Evolutionary conservation across 1,140 invertebrate genomes (phyloP).

Genomic region (Calosoma granatense): DNA sequence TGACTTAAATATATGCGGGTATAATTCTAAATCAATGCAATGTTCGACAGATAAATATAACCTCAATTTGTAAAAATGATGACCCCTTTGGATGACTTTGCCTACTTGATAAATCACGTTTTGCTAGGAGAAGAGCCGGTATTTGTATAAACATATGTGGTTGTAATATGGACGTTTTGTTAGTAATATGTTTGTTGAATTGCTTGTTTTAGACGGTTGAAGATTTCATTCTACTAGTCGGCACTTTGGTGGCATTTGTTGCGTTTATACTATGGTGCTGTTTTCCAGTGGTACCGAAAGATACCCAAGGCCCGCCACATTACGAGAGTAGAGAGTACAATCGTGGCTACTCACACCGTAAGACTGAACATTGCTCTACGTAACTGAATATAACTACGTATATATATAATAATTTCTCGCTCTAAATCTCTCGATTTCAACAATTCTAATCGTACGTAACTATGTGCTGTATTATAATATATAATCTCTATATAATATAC

Average conservation of each 20-base stretch:
- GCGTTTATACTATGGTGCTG: constrained; percentile 53
- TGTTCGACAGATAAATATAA: background rate
- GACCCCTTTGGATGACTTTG: constrained; percentile 49
- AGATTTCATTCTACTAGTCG: constrained; percentile 49
- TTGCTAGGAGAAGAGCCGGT: constrained; percentile 49
- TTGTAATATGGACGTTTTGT: constrained; percentile 3
- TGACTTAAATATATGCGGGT: background rate
- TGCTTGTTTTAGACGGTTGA: constrained; percentile 42
- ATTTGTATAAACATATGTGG: constrained; percentile 23
- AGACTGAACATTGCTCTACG: constrained; percentile 18
- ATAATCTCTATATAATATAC: no score
- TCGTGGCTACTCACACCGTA: constrained; percentile 22
- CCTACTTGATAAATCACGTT: constrained; percentile 47
- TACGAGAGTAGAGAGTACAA: constrained; percentile 23
- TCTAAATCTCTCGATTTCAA: background rate
- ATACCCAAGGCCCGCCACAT: constrained; percentile 20
- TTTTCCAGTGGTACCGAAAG: constrained; percentile 51
- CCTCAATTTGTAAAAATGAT: constrained; percentile 28
- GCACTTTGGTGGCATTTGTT: constrained; percentile 50
- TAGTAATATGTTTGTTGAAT: no score
- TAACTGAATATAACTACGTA: constrained; percentile 7
- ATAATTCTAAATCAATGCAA: background rate
- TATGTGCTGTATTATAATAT: constrained; percentile 8
- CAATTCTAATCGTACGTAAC: background rate
- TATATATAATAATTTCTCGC: constrained; percentile 8